Evolutionary conservation across 2,888 invertebrate species (phyloP), one percentile per base, ranked within the genome.

Genomic region (Seira sanloemensis): DNA sequence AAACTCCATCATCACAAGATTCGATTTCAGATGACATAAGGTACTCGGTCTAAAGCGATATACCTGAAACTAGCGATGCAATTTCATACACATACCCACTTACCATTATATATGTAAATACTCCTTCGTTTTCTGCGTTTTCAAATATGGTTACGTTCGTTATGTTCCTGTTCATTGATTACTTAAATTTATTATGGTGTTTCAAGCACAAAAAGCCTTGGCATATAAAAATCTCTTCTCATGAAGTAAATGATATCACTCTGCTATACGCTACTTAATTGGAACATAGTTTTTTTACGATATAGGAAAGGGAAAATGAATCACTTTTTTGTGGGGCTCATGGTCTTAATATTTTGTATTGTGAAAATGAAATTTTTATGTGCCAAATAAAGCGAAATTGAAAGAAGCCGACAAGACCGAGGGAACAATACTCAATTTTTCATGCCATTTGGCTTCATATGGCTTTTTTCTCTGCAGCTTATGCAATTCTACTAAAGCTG

Each of bases 191-290:
- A n/a, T n/a, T n/a, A n/a, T n/a, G n/a, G n/a, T 50, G 5, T 50
- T 50, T 50, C 16, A 50, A 50, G n/a, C n/a, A 50, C 50, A n/a
- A 50, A n/a, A n/a, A 50, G 50, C 16, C 2, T 50, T 18, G 50
- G 50, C 50, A 50, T 18, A n/a, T n/a, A n/a, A n/a, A 50, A 18
- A 50, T 50, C n/a, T n/a, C n/a, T 50, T 50, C n/a, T 50, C 5
- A n/a, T n/a, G n/a, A 50, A 50, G 50, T n/a, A n/a, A n/a, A n/a
- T 50, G 50, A 50, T 50, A 50, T 50, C 50, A 50, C 50, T 50
- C 16, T 50, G 12, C n/a, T n/a, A n/a, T n/a, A n/a, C n/a, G n/a
- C n/a, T n/a, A n/a, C 50, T 50, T 50, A 50, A 50, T 50, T 50
- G 50, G 50, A 50, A 50, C 50, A n/a, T n/a, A n/a, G n/a, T n/a